Base-by-base conservation (phyloP, 2,888 invertebrate genomes). In the Osedax fenrisi region DNA sequence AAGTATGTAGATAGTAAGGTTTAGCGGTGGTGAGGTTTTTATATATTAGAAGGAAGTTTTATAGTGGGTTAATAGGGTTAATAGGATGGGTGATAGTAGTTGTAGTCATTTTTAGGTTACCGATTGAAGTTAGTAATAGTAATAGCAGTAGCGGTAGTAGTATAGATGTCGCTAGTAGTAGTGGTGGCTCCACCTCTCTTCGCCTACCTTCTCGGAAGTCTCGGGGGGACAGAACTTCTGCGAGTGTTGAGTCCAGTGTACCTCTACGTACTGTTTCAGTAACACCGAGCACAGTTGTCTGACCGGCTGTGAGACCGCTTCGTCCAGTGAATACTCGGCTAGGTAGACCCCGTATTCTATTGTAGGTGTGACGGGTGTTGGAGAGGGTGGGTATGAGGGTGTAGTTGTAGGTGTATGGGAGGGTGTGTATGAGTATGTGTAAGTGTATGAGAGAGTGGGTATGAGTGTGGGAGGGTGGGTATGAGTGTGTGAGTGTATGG, bases 241-340 rank as follows among this genome's bases (percentile, higher is more conserved):
- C 3, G 88, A 86, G 62, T 86, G 82, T 5, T 86, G 84, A 72
- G 85, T 85, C 90, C 90, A 90, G 81, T 90, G 90, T 27, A 86
- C 86, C 80, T 89, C 89, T 1, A 90, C 89, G 83, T 90, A 90
- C 78, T 89, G 89, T 75, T 89, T 89, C 3, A 90, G 84, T 77
- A 90, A 85, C n/a, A 90, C 88, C 5, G 89, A 89, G 0, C 90
- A 88, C 75, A 90, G 84, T 81, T 90, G 90, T 62, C 90, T 85
- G 41, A 90, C 85, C 0, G 89, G 86, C 64, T 89, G 83, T 64
- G 87, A 86, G 25, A 88, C 87, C 70, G 86, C 85, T 26, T 87
- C 86, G 81, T 90, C 89, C 76, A 90, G 85, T 2, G 89, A 88
- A 73, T 90, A 86, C 81, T 90, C 89, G 0, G 89, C 88, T 41